These are phyloP conservation scores for Sphaerodactylus townsendi DNA, from an alignment of 2,113 vertebrate species.

Conservation along the genomic window DNA sequence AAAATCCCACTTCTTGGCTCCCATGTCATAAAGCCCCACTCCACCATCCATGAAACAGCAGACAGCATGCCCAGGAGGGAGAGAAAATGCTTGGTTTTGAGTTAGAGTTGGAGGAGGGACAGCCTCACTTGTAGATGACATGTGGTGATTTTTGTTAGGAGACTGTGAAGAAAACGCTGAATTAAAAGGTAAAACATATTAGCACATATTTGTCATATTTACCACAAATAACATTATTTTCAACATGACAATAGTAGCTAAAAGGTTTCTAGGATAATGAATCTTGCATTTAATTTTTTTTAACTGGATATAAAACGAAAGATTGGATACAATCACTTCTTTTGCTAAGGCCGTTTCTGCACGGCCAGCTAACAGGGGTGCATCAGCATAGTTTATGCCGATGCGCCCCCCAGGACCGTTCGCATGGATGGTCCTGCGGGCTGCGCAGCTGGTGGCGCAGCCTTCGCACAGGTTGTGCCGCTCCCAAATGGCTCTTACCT, in stretches of 20 bases:
- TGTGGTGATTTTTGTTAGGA: constrained; percentile 86
- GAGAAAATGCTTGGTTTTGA: constrained; percentile 90
- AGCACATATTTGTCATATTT: neutral
- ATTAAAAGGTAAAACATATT: constrained; percentile 25
- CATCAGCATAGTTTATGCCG: no score
- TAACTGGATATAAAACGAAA: neutral
- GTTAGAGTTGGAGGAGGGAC: constrained; percentile 89
- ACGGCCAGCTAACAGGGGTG: no score
- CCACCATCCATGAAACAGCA: constrained; percentile 98
- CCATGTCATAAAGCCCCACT: constrained; percentile 95
- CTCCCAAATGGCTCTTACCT: no score
- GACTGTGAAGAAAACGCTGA: constrained; percentile 78
- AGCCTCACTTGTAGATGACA: constrained; percentile 94
- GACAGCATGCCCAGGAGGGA: constrained; percentile 91
- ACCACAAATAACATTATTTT: neutral
- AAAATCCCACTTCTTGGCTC: constrained; percentile 96
- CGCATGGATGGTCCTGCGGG: no score
- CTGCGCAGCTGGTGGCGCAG: no score
- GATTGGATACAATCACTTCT: no score
- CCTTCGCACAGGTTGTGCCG: no score
- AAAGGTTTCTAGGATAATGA: neutral
- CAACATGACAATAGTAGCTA: neutral
- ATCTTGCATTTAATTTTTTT: neutral
- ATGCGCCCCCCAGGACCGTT: no score
- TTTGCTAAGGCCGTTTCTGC: no score